Conservation (phyloP, 37 sponge, comb jelly and placozoan genomes). For the Dysidea cf. avara region DNA sequence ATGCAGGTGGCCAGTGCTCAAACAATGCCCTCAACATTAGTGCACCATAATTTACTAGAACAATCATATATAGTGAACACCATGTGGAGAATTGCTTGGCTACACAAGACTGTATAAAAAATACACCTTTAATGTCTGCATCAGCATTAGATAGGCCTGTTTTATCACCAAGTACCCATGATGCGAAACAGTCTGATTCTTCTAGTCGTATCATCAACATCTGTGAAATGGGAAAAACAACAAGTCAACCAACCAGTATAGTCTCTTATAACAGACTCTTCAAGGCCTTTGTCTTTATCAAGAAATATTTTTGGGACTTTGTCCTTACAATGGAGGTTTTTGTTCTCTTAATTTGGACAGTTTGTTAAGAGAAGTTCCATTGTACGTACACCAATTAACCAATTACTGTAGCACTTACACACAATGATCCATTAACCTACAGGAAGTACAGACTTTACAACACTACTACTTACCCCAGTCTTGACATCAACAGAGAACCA, state of each 20-base stretch:
- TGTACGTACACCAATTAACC: too few relatives aligned
- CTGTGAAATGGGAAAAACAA: background rate
- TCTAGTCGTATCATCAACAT: slow-evolving; percentile 68
- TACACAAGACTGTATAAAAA: too few relatives aligned
- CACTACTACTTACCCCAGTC: slow-evolving; percentile 81
- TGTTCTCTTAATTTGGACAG: too few relatives aligned
- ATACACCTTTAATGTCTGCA: slow-evolving; percentile 55
- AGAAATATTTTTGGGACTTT: too few relatives aligned
- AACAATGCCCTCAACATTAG: slow-evolving; percentile 65
- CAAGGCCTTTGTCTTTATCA: too few relatives aligned
- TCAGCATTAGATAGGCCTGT: slow-evolving; percentile 16
- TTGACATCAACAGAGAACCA: slow-evolving; percentile 94
- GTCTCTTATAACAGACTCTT: too few relatives aligned
- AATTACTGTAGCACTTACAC: too few relatives aligned
- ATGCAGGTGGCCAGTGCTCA: slow-evolving; percentile 84
- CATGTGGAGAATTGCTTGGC: too few relatives aligned
- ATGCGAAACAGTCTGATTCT: slow-evolving; percentile 71
- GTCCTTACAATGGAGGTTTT: too few relatives aligned
- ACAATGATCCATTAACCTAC: background rate
- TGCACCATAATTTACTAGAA: slow-evolving; percentile 72
- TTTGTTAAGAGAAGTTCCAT: too few relatives aligned
- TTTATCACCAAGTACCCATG: slow-evolving; percentile 59
- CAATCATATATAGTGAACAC: too few relatives aligned
- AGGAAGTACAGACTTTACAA: background rate
- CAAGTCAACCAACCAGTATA: too few relatives aligned